Evolutionary conservation across 2,888 invertebrate genomes (phyloP).

Genomic region (Torymus texanus): DNA sequence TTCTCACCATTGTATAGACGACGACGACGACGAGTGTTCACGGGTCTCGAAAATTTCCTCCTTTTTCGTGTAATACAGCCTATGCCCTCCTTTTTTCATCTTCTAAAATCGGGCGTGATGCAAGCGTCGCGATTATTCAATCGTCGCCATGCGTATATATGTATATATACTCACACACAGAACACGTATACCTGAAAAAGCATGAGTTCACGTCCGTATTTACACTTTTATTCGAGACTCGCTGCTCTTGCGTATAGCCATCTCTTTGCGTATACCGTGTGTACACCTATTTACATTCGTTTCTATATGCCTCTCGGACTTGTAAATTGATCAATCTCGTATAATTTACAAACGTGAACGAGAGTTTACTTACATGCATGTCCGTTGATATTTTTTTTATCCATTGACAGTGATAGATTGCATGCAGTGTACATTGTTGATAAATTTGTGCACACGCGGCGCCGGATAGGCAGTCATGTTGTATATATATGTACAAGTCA

Average conservation of each 20-base stretch:
- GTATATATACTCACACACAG: too few relatives aligned
- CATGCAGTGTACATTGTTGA: neutral
- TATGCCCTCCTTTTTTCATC: slow-evolving; percentile 5
- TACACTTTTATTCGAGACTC: slow-evolving; percentile 25
- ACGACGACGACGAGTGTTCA: too few relatives aligned
- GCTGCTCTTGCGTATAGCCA: neutral
- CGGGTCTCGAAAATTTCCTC: slow-evolving; percentile 12
- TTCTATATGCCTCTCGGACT: slow-evolving; percentile 12
- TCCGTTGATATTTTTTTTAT: slow-evolving; percentile 3
- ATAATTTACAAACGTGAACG: slow-evolving; percentile 35
- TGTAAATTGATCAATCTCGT: slow-evolving; percentile 42
- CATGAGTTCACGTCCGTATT: slow-evolving; percentile 47
- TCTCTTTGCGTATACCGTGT: neutral
- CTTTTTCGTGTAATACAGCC: slow-evolving; percentile 3
- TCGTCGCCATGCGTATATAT: neutral
- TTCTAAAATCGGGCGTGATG: slow-evolving; percentile 38
- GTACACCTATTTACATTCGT: slow-evolving; percentile 31
- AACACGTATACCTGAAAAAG: neutral
- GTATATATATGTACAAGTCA: too few relatives aligned
- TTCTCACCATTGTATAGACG: slow-evolving; percentile 24
- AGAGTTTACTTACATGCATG: slow-evolving; percentile 13
- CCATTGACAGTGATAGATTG: slow-evolving; percentile 18
- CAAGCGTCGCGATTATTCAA: slow-evolving; percentile 37
- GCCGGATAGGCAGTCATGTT: too few relatives aligned
- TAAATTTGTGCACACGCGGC: too few relatives aligned